A percentile compares a stretch with the other conserved stretches of the same genome.
These are phyloP conservation scores for Proisotoma minuta DNA, from an alignment of 2,888 invertebrate species.

Conservation along the genomic window DNA sequence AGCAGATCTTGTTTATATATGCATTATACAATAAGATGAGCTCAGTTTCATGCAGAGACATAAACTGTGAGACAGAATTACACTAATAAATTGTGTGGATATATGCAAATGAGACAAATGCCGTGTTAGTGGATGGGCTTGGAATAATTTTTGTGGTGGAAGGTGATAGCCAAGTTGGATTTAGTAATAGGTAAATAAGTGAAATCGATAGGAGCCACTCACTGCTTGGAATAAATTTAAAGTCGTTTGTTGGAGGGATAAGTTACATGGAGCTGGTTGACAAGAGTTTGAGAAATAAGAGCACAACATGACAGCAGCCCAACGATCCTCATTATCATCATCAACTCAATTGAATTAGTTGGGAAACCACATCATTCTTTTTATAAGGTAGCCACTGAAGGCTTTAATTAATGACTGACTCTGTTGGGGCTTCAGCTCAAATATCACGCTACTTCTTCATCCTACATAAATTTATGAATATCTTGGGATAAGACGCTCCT, in stretches of 20 bases:
- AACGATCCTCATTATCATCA: slow-evolving; percentile 2
- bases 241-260: background rate
- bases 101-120: background rate
- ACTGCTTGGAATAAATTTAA: background rate
- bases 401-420: background rate
- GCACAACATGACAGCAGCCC: background rate
- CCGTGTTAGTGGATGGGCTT: background rate
- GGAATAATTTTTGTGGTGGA: background rate
- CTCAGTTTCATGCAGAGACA: too few species aligned
- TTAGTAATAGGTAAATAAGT: background rate
- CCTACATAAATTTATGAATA: too few species aligned
- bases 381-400: background rate
- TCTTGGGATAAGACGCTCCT: too few species aligned
- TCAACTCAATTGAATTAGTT: slow-evolving; percentile 1
- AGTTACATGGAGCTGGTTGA: background rate
- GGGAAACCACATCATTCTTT: background rate
- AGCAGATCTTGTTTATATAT: too few species aligned
- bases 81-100: too few species aligned
- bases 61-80: too few species aligned
- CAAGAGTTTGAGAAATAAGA: background rate
- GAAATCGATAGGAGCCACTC: background rate
- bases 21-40: too few species aligned
- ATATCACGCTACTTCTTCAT: too few species aligned
- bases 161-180: background rate
- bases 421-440: background rate